Evolutionary conservation across 2,888 invertebrate genomes (phyloP).

Genomic region (Mesochorus sp.): DNA sequence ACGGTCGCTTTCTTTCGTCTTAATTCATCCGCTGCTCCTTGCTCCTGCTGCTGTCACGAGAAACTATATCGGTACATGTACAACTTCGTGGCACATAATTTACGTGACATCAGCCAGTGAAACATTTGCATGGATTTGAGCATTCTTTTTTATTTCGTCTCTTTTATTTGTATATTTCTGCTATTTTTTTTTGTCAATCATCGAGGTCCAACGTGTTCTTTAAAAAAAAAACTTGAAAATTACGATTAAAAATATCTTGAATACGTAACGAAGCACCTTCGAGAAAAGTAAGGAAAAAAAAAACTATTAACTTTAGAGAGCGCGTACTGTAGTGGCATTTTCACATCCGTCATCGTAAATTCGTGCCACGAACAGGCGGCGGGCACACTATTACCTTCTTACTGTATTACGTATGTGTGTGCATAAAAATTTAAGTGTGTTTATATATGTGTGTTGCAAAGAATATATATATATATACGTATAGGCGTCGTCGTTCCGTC

Average conservation of each 20-base stretch:
- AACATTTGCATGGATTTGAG: conserved; percentile 14
- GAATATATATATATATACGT: background rate
- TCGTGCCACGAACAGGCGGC: conserved; percentile 44
- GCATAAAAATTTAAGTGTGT: background rate
- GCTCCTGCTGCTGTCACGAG: conserved; percentile 19
- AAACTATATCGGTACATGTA: conserved; percentile 20
- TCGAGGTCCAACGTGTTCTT: background rate
- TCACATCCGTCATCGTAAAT: conserved; percentile 57
- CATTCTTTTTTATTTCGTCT: conserved; percentile 14
- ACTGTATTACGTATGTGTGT: background rate
- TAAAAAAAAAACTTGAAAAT: background rate
- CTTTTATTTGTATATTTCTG: conserved; percentile 14
- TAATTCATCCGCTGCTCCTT: conserved; percentile 47
- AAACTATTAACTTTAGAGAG: conserved; percentile 6
- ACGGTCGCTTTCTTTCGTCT: conserved; percentile 57
- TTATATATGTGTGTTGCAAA: background rate
- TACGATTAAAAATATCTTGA: background rate
- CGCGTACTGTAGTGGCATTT: conserved; percentile 40
- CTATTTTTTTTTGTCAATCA: too few relatives aligned
- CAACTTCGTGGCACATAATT: conserved; percentile 47
- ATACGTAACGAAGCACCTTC: background rate
- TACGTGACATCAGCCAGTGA: conserved; percentile 57
- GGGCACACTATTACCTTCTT: conserved; percentile 8
- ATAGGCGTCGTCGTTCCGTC: conserved; percentile 24
- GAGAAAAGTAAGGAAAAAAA: background rate